Evolutionary conservation across 2,113 vertebrate species (phyloP).

Genomic region (Neodontobutis hainanensis): DNA sequence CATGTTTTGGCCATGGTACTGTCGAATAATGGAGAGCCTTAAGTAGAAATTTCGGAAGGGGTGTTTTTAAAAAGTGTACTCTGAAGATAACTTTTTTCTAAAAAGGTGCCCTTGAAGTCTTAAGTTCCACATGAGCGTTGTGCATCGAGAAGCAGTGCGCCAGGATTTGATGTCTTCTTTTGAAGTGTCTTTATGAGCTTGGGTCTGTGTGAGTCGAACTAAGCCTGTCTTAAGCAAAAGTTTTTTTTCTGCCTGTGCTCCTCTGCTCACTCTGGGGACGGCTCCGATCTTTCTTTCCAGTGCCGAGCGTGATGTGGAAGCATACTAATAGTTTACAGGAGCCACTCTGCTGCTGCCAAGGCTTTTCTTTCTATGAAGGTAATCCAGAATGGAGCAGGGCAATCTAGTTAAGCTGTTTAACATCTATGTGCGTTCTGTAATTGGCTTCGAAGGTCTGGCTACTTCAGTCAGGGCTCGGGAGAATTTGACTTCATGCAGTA

Average conservation of each 20-base stretch:
- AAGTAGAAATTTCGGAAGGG: constrained; percentile 24
- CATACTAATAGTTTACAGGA: constrained; percentile 63
- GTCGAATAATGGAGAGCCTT: constrained; percentile 24
- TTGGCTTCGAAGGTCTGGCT: no score
- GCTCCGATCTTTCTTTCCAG: constrained; percentile 39
- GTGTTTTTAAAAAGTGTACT: constrained; percentile 33
- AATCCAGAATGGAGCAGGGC: background rate
- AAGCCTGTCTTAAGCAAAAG: constrained; percentile 67
- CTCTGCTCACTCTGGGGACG: constrained; percentile 40
- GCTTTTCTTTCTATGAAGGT: constrained; percentile 18
- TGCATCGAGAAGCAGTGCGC: constrained; percentile 47
- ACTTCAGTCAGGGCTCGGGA: no score
- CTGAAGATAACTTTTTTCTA: constrained; percentile 52
- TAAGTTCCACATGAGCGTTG: constrained; percentile 61
- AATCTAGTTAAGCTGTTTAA: background rate
- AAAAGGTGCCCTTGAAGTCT: constrained; percentile 74
- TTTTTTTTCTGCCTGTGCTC: constrained; percentile 49
- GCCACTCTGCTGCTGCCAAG: constrained; percentile 11
- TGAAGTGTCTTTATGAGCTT: constrained; percentile 76
- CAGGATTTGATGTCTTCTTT: constrained; percentile 72
- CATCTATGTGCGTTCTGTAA: no score
- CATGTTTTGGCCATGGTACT: constrained; percentile 8
- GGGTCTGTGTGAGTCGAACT: constrained; percentile 60
- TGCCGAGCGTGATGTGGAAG: constrained; percentile 39
- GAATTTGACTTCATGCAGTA: no score